Evolutionary conservation across 2,888 invertebrate genomes (phyloP), one percentile per base, ranked within the genome.

Genomic region (Enchytraeus crypticus): DNA sequence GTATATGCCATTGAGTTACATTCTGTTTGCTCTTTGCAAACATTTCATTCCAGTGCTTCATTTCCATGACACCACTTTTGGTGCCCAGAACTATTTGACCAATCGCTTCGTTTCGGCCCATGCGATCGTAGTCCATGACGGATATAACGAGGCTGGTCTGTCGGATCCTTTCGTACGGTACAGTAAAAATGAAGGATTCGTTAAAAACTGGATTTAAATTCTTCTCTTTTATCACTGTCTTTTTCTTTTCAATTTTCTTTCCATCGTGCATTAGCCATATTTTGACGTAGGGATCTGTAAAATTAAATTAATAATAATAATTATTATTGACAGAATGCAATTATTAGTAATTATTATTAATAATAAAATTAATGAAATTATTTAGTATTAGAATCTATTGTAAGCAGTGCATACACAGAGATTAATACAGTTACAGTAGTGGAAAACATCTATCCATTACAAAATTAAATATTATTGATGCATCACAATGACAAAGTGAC

Each of bases 31-130:
- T 93, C 81, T 95, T 95, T 64, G 92, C 90, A 71, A 95, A 92
- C 95, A 95, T 95, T 77, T 95, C 93, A 75, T 92, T 92, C 95
- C 95, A 95, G 80, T 95, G 95, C 78, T 93, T 92, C 43, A 92
- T 92, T 81, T 95, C 95, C 60, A 90, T 87, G 23, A 93, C 92
- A 0, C 95, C 95, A 58, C 92, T 92, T 18, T 85, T 82, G 67
- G 71, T 71, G 53, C 77, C 74, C 66, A 75, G 70, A 59, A 74
- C 62, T 26, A 76, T 67, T 82, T 82, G 78, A 87, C 93, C 92
- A 75, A 92, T 93, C 74, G 27, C 45, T 27, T 57, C 57, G 47
- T 57, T 57, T 1, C 33, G 46, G 14, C 57, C 57, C 5, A 57
- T 32, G 1, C 57, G 45, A 46, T 57, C 57, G 57, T 57, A 57